A percentile compares a stretch with the other conserved stretches of the same genome.
Conservation (phyloP, 2,797 vertebrate genomes). For the Enteromius radiatus region DNA sequence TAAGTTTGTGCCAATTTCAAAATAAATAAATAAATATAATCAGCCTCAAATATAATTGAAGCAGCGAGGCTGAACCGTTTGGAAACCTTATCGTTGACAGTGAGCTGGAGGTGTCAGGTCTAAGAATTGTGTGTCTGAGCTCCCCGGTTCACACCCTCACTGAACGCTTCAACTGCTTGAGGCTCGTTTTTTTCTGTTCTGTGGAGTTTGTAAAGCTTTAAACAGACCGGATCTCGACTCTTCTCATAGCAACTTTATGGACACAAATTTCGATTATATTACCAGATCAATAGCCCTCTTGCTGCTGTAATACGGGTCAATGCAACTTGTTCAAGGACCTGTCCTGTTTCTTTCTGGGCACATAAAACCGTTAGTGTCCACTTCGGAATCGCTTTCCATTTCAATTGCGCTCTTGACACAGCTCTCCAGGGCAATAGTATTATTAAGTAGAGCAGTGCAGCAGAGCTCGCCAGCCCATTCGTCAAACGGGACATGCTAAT, state of each 20-base stretch:
- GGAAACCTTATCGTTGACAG: slow-evolving; percentile 53
- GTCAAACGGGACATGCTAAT: slow-evolving; percentile 65
- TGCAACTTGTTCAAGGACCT: not conserved
- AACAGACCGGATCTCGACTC: not conserved
- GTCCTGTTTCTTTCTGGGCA: not conserved
- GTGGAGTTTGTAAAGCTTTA: not conserved
- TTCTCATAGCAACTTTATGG: slow-evolving; percentile 8
- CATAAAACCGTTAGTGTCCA: slow-evolving; percentile 14
- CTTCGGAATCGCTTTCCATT: slow-evolving; percentile 40
- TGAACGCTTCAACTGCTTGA: not conserved
- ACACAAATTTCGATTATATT: not conserved
- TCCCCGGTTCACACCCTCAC: not conserved
- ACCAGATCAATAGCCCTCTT: slow-evolving; percentile 13
- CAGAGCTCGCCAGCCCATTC: slow-evolving; percentile 60
- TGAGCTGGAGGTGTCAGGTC: slow-evolving; percentile 39
- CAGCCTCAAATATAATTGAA: slow-evolving; percentile 69
- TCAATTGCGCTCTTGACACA: slow-evolving; percentile 29
- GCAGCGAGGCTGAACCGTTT: slow-evolving; percentile 53
- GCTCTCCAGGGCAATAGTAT: slow-evolving; percentile 31
- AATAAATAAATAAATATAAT: slow-evolving; percentile 62
- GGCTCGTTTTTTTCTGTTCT: not conserved
- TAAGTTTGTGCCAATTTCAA: slow-evolving; percentile 47
- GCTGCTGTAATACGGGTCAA: not conserved
- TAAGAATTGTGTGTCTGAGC: not conserved
- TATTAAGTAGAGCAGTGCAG: slow-evolving; percentile 42